Evolutionary conservation across 2,888 invertebrate species (phyloP), one percentile per base, ranked within the genome.

Genomic region (Troides aeacus): DNA sequence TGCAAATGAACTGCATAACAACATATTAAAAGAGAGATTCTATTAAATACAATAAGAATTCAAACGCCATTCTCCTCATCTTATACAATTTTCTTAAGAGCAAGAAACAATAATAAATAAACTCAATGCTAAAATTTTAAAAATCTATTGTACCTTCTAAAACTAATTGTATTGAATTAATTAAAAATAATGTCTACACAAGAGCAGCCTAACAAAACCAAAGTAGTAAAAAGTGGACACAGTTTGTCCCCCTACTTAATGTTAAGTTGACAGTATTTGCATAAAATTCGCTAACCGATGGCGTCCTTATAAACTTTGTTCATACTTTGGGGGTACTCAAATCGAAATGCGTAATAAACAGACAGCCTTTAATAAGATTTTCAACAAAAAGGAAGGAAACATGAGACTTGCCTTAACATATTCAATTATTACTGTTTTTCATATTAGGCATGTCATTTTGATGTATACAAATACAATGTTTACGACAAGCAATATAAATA

Each of bases 261-360:
- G 82, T 80, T 82, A 83, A 84, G 78, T 83, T 84, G 79, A 76
- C 79, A 78, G 75, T 83, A 91, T 90, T 90, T 91, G 87, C 92
- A 92, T 91, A 90, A 91, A 90, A 87, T 84, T 84, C 80, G 82
- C 81, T 81, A 83, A 77, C 79, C 75, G 76, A 75, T 76, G 77
- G 81, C 81, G 80, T 80, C 81, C 78, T 81, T 81, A 83, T 80
- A 85, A 90, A 90, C 85, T 90, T 89, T 82, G 82, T 80, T 81
- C 83, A 81, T 84, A 83, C 86, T 88, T 85, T 82, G 81, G 87
- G 87, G 88, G 87, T 81, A 84, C 88, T 91, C 88, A 90, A 88
- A 88, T 87, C 86, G 79, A 81, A 89, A 90, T 84, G 81, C 84
- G 81, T 85, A 77, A 89, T 89, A 88, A 90, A 90, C 85, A 84